Evolutionary conservation across 2,113 vertebrate genomes (phyloP).

Genomic region (Corynorhinus townsendii): DNA sequence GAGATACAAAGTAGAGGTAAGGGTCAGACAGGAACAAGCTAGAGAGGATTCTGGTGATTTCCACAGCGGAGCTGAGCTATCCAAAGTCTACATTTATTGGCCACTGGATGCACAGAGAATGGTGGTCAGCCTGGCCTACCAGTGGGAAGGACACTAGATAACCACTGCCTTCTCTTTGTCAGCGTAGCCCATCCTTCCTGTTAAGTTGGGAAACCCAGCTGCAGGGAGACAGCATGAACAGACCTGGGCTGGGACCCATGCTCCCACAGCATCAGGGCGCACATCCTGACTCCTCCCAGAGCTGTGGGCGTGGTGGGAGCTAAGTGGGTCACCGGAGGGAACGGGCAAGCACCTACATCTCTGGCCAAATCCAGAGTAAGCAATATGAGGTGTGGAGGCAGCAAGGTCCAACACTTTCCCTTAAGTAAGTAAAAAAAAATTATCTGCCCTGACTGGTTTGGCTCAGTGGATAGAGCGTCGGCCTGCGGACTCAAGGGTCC

Average conservation of each 20-base stretch:
- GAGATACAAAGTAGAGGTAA: neutral
- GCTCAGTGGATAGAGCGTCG: too few relatives aligned
- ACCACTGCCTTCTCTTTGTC: neutral
- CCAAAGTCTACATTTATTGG: neutral
- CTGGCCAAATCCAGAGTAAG: neutral
- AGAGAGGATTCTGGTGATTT: neutral
- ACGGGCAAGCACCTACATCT: rapidly evolving
- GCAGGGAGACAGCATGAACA: neutral
- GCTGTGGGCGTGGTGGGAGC: neutral
- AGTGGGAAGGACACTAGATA: neutral
- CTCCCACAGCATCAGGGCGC: rapidly evolving
- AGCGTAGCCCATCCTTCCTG: neutral
- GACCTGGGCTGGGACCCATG: neutral
- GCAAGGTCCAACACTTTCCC: neutral
- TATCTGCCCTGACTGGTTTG: too few relatives aligned
- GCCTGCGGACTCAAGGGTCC: too few relatives aligned
- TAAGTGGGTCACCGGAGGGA: neutral
- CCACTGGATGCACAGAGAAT: neutral
- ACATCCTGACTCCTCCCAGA: neutral
- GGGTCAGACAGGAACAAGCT: neutral
- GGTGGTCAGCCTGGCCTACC: rapidly evolving
- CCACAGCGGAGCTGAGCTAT: too few relatives aligned
- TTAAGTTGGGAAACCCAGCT: neutral
- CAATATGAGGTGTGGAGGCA: neutral
- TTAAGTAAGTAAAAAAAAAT: neutral